Percentiles rank a stretch among this genome's conserved stretches.
Conservation (phyloP, 1,140 invertebrate species). For the Laupala kohalensis region DNA sequence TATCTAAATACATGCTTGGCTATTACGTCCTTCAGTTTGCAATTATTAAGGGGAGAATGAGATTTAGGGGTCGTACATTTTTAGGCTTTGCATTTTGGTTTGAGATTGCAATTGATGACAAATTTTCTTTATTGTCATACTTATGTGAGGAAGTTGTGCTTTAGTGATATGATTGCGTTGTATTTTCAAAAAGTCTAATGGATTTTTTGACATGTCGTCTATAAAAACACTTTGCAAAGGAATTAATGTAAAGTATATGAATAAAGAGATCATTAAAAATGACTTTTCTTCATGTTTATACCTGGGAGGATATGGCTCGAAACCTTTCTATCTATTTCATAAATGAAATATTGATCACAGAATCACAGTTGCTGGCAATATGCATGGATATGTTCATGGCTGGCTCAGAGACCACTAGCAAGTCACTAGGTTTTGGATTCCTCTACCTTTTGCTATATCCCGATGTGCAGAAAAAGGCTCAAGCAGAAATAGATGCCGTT, state of each 20-base stretch:
- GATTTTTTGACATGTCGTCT: no score
- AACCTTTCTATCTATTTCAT: background rate
- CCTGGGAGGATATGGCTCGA: background rate
- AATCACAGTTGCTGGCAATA: constrained; percentile 56
- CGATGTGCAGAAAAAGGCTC: constrained; percentile 63
- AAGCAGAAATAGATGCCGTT: constrained; percentile 64
- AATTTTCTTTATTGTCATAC: no score
- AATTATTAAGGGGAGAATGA: no score
- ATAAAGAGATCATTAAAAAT: background rate
- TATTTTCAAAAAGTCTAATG: no score
- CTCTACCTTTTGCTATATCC: constrained; percentile 62
- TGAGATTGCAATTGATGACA: no score
- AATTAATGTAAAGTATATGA: background rate
- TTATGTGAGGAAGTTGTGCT: no score
- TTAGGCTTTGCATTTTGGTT: no score
- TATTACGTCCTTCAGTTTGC: no score
- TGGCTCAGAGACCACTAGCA: constrained; percentile 68
- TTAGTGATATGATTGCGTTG: no score
- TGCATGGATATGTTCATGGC: constrained; percentile 73
- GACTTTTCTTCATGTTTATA: background rate
- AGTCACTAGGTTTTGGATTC: constrained; percentile 61
- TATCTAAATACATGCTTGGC: no score
- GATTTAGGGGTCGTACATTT: no score
- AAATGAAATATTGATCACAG: constrained; percentile 28
- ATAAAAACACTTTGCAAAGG: background rate